phyloP scores from a whole-genome alignment of 2,113 vertebrate species.

The Taxidea taxus region DNA sequence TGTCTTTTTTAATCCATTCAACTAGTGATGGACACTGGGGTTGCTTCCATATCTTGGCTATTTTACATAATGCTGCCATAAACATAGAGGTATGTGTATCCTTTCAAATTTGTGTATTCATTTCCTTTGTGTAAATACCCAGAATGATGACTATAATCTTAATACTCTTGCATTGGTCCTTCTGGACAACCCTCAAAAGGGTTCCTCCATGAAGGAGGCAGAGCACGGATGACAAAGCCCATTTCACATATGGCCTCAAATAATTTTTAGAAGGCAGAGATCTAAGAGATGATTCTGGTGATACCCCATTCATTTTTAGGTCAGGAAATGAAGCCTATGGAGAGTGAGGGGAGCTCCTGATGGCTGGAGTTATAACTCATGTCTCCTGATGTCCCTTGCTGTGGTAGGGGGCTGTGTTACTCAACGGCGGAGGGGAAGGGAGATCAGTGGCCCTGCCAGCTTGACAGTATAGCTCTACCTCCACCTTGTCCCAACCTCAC shows the following conservation, averaged over 20 bases:
- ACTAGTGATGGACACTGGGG: neutral
- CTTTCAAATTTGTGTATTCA: neutral
- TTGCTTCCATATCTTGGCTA: neutral
- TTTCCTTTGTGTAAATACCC: neutral
- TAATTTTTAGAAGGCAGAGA: neutral
- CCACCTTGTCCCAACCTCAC: neutral
- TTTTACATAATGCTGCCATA: neutral
- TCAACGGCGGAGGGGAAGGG: neutral
- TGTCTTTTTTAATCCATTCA: neutral
- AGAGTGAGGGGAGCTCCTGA: neutral
- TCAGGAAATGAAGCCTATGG: neutral
- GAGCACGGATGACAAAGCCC: neutral
- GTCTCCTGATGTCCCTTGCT: neutral
- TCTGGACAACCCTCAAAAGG: neutral
- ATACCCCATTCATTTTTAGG: neutral
- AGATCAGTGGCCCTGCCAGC: neutral
- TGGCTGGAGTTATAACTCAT: neutral
- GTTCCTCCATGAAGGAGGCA: neutral
- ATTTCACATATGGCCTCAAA: neutral
- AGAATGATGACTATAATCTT: neutral
- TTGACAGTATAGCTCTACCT: no score
- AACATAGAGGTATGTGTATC: neutral
- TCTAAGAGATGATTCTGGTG: neutral
- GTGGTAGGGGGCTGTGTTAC: no score
- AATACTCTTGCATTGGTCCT: neutral